Percentiles rank a stretch among this genome's conserved stretches.
phyloP scores from a whole-genome alignment of 2,888 invertebrate species.

The Hermodice carunculata region DNA sequence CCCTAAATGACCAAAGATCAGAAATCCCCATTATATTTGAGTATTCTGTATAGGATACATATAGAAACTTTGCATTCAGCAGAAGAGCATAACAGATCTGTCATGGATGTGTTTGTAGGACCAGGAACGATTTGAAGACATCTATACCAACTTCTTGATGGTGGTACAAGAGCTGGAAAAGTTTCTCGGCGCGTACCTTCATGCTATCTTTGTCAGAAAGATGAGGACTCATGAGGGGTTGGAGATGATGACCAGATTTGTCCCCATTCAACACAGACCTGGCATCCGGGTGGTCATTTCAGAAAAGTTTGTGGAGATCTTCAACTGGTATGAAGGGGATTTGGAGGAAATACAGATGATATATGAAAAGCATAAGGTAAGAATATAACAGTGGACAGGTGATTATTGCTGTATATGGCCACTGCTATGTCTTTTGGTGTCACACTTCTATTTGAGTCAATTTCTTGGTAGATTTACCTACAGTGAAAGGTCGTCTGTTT shows the following conservation, averaged over 20 bases:
- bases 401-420: no score
- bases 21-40: no score
- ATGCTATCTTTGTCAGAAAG: constrained; percentile 62
- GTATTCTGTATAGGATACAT: no score
- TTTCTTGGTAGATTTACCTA: no score
- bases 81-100: no score
- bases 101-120: constrained; percentile 49
- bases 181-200: constrained; percentile 65
- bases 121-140: constrained; percentile 63
- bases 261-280: constrained; percentile 58
- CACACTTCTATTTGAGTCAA: no score
- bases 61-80: no score
- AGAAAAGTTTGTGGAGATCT: constrained; percentile 67
- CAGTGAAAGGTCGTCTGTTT: no score
- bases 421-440: no score
- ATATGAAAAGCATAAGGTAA: constrained; percentile 67
- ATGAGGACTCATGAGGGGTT: constrained; percentile 65
- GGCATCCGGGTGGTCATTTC: constrained; percentile 59
- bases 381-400: no score
- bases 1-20: no score
- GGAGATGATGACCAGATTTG: constrained; percentile 63
- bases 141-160: constrained; percentile 57
- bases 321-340: constrained; percentile 67
- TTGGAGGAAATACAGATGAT: constrained; percentile 63
- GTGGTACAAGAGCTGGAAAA: constrained; percentile 62